Percentiles rank a stretch among this genome's conserved stretches.
Conservation (phyloP, 2,888 invertebrate species). For the Drosophila quinaria region DNA sequence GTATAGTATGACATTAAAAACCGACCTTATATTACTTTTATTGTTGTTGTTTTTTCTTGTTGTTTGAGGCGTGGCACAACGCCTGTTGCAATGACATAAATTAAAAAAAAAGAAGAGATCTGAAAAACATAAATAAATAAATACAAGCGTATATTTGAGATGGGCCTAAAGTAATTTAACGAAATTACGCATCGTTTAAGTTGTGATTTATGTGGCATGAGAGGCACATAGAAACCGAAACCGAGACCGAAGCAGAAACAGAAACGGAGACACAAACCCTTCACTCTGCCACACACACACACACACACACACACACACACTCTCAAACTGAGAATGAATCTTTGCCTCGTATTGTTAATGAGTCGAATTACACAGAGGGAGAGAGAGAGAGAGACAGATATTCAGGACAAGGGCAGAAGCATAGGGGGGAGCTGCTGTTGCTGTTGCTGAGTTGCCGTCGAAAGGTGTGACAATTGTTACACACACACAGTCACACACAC, state of each 20-base stretch:
- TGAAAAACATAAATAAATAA: slow-evolving; percentile 65
- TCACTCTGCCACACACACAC: slow-evolving; percentile 57
- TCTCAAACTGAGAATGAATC: slow-evolving; percentile 42
- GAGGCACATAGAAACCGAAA: slow-evolving; percentile 52
- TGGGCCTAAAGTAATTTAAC: slow-evolving; percentile 72
- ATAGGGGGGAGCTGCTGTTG: slow-evolving; percentile 26
- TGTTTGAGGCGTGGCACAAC: slow-evolving; percentile 59
- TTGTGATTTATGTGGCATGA: slow-evolving; percentile 82
- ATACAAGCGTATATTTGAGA: slow-evolving; percentile 34
- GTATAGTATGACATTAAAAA: slow-evolving; percentile 10
- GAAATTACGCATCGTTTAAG: slow-evolving; percentile 82
- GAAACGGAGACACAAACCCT: slow-evolving; percentile 51
- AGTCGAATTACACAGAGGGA: slow-evolving; percentile 80
- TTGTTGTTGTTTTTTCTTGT: slow-evolving; percentile 9
- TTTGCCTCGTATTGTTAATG: slow-evolving; percentile 80
- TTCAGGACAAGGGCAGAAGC: slow-evolving; percentile 1
- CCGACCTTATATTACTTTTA: slow-evolving; percentile 1
- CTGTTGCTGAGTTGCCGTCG: slow-evolving; percentile 77
- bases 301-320: slow-evolving; percentile 35
- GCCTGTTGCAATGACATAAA: slow-evolving; percentile 73
- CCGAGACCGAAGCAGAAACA: slow-evolving; percentile 33
- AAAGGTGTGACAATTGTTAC: slow-evolving; percentile 81
- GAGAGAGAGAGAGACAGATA: slow-evolving; percentile 31
- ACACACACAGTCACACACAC: slow-evolving; percentile 36
- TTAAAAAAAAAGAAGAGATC: slow-evolving; percentile 41